phyloP scores from a whole-genome alignment of 2,797 vertebrate species.

The Tinamus major region DNA sequence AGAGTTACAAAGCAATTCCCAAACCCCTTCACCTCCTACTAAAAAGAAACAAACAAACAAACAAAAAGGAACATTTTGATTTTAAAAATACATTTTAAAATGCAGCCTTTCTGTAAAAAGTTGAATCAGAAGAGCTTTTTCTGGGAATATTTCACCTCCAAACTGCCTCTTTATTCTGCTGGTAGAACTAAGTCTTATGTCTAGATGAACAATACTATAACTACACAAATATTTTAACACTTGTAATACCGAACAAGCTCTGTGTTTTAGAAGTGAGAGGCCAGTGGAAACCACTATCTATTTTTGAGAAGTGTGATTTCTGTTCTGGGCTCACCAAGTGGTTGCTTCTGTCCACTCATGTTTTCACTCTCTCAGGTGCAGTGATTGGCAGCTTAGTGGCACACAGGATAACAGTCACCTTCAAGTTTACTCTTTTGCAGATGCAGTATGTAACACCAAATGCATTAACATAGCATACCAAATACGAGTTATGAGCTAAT shows the following conservation, averaged over 20 bases:
- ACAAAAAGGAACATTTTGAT: background rate
- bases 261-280: background rate
- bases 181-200: fast-evolving
- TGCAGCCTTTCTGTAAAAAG: background rate
- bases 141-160: background rate
- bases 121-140: background rate
- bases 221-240: background rate
- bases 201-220: background rate
- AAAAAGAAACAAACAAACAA: background rate
- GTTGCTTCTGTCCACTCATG: background rate
- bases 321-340: background rate
- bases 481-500: background rate
- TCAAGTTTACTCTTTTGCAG: background rate
- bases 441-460: background rate
- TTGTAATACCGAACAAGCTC: background rate
- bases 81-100: background rate
- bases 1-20: background rate
- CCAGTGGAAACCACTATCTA: background rate
- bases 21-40: fast-evolving
- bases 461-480: background rate
- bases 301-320: background rate
- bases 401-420: background rate
- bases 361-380: background rate
- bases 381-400: background rate
- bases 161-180: background rate